Base-by-base conservation (phyloP, 2,888 invertebrate species). In the Drosophila nr. perissopoda region DNA sequence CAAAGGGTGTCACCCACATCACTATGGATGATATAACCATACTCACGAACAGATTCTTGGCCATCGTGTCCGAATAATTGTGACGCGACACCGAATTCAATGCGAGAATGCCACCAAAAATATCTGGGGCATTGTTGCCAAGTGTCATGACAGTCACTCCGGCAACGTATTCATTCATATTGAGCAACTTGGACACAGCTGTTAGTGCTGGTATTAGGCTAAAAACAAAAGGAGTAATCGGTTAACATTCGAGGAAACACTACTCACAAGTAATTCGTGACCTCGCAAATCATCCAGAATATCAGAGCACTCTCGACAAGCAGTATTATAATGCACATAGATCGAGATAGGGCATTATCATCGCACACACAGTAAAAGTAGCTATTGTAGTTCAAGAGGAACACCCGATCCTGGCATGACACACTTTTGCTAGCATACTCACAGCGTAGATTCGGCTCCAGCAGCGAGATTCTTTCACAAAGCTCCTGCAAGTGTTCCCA, bases 131-230 rank as follows among this genome's bases (percentile, higher is more conserved):
- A 59, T 96, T 95, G 88, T 96, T 96, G 33, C 96, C 96, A 89
- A 96, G 95, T 0, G 96, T 95, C 81, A 96, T 90, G 76, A 96
- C 94, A 21, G 96, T 96, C n/a, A 96, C 95, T 4, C 96, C 96
- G 10, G 95, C 95, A 29, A 95, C 92, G 80, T 93, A 94, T 75
- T 95, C 94, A 59, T 94, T 94, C 64, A 95, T 84, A 21, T 91
- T 91, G 49, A 95, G 78, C 2, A 93, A 83, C 36, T 91, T 83
- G 1, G 94, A 93, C 42, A 95, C 92, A 7, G 93, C 92, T 48
- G 94, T 92, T 7, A 95, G 80, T 1, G 94, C 93, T n/a, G 95
- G 94, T 70, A 94, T 94, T 76, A 95, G 94, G 74, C 95, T 95
- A 80, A 36, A n/a, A 11, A 8, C 1, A 16, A 36, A 16, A n/a